These are phyloP conservation scores for Drosophila sucinea DNA, from an alignment of 1,140 invertebrate genomes.

Conservation along the genomic window DNA sequence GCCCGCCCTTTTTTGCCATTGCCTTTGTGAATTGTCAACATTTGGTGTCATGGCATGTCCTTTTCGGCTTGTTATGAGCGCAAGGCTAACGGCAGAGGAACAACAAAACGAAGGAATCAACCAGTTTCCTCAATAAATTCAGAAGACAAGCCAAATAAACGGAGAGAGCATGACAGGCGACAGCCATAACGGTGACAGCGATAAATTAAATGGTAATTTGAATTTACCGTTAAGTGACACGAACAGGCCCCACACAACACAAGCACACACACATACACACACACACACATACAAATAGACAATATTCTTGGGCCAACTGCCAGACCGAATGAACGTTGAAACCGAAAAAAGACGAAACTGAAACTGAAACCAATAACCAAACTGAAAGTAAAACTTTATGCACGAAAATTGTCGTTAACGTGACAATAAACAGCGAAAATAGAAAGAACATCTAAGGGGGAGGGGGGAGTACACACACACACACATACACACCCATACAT, in stretches of 20 bases:
- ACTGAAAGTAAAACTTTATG: constrained; percentile 68
- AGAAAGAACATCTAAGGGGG: constrained; percentile 29
- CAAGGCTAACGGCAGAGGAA: constrained; percentile 40
- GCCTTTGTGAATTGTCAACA: constrained; percentile 44
- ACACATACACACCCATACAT: constrained; percentile 3
- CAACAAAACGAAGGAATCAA: constrained; percentile 34
- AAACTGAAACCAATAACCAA: constrained; percentile 44
- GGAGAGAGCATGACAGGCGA: constrained; percentile 67
- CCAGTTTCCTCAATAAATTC: constrained; percentile 78
- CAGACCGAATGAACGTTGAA: constrained; percentile 61
- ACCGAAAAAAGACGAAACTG: constrained; percentile 31
- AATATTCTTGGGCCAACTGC: constrained; percentile 52
- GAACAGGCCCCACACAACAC: constrained; percentile 53
- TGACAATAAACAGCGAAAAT: constrained; percentile 72
- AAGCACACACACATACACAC: constrained; percentile 5
- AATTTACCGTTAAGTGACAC: constrained; percentile 81
- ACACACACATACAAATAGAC: constrained; percentile 27
- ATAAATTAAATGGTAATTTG: constrained; percentile 82
- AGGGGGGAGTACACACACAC: constrained; percentile 11
- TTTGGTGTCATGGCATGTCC: constrained; percentile 36
- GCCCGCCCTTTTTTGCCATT: background rate
- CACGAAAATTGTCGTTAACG: constrained; percentile 77
- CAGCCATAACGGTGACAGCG: constrained; percentile 81
- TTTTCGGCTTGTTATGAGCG: constrained; percentile 54
- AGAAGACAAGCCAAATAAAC: constrained; percentile 27